Base-by-base conservation (phyloP, 2,797 vertebrate species). In the Syndactyla subalaris region DNA sequence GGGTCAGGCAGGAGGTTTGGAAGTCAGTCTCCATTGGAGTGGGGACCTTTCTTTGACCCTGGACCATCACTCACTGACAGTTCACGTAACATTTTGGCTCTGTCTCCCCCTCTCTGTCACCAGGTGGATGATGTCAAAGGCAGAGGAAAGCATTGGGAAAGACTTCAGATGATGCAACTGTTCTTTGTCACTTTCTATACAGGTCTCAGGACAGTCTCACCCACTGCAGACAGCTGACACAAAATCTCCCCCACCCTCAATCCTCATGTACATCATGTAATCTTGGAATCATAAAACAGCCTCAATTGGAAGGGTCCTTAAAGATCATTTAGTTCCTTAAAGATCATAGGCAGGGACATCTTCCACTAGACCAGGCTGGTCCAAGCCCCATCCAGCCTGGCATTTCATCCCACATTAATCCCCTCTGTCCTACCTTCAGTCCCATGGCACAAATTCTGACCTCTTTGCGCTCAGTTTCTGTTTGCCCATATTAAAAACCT, bases 61-160 rank as follows among this genome's bases (percentile, higher is more conserved):
- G 63, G 36, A 20, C 55, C 0, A 0, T 62, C 14, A 1, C 17
- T 63, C 19, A 5, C 19, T 54, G 58, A 26, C 14, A 16, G 32
- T 22, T 79, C 68, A 57, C 0, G 0, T 15, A 46, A 67, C 2
- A 1, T 65, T 87, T 85, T 65, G 38, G 43, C 32, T 85, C 22
- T 1, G 1, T 79, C n/a, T 65, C 34, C 13, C 32, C n/a, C 39
- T 59, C 27, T 27, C 58, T 68, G 26, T 72, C 34, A 26, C 34
- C 13, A 21, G 32, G 16, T 0, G 1, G 39, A 34, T 88, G 73
- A 91, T 52, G 54, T 52, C 67, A 94, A 49, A 72, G 45, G 49
- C 38, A 75, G 34, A 54, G 23, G 30, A 73, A 81, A 92, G 12
- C 19, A 10, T 16, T 62, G 70, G 62, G 67, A 59, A 96, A 87